Base-by-base conservation (phyloP, 64 coral and sea anemone genomes). In the Anthopleura sola region DNA sequence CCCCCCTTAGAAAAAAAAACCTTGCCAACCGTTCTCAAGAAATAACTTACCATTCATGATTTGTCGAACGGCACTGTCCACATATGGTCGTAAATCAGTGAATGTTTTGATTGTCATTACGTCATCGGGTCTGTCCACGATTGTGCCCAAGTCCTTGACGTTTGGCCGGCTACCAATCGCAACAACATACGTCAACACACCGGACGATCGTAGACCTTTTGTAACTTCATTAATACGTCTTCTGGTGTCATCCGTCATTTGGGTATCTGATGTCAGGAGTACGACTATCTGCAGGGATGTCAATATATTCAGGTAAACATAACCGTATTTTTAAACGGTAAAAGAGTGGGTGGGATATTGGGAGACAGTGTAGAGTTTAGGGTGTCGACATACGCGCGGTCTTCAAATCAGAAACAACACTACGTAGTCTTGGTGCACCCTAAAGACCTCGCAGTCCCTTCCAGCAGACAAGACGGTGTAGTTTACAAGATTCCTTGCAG, bases 111-210 rank as follows among this genome's bases (percentile, higher is more conserved):
- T 53, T 24, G 34, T 75, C 14, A 90, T 81, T 32, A 92, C n/a
- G 39, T 92, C 91, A 20, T 84, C 86, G 18, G 86, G 78, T 33
- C 84, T 79, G 55, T 92, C 82, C 15, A 96, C 90, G 28, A 91
- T 40, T 29, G 85, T 54, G 16, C 47, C 40, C 56, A 91, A 54
- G 29, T 91, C 49, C 49, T 49, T 82, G 19, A 89, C 49, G 18
- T 86, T 81, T 10, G 90, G 79, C 23, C 66, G 51, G 17, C 48
- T 33, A 20, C 94, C 87, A 21, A 96, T 58, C 19, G 85, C 75
- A 53, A 92, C 39, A 15, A 96, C 83, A 74, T 89, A 96, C 5
- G 75, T 92, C 28, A 55, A 64, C 23, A 88, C 83, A 39, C 87
- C 90, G 50, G 83, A 66, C 38, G 54, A 51, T 10, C 57, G 84